A percentile compares a stretch with the other conserved stretches of the same genome.
Evolutionary conservation across 2,113 vertebrate species (phyloP).

Genomic region (Polypterus bichir): DNA sequence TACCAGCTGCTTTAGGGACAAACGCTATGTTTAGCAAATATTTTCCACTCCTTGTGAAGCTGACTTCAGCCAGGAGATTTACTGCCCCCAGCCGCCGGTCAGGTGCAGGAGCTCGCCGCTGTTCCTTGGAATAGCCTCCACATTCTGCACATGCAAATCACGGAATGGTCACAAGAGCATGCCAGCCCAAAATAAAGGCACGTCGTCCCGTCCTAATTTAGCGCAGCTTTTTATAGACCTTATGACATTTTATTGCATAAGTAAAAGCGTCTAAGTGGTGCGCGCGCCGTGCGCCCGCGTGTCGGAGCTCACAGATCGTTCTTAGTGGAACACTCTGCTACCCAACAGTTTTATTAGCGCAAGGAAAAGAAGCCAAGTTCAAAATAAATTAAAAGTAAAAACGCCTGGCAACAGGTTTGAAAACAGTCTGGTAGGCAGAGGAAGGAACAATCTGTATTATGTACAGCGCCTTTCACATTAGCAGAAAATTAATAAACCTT

Average conservation of each 20-base stretch:
- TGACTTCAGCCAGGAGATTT: background rate
- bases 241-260: no score
- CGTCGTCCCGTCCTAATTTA: no score
- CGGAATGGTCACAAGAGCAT: background rate
- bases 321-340: no score
- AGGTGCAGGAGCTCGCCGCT: constrained; percentile 3
- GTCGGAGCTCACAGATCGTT: no score
- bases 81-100: background rate
- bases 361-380: no score
- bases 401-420: no score
- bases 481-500: no score
- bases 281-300: no score
- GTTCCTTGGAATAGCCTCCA: constrained; percentile 3
- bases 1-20: background rate
- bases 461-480: background rate
- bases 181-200: background rate
- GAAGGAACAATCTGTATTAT: background rate
- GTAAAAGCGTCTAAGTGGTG: no score
- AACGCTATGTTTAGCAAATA: constrained; percentile 44
- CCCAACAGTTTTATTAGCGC: no score
- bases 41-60: constrained; percentile 57
- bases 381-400: no score
- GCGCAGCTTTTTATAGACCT: no score
- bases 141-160: constrained; percentile 5
- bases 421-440: constrained; percentile 6